Conservation (phyloP, 1,140 invertebrate genomes). For the Philotrypesis tridentata region DNA sequence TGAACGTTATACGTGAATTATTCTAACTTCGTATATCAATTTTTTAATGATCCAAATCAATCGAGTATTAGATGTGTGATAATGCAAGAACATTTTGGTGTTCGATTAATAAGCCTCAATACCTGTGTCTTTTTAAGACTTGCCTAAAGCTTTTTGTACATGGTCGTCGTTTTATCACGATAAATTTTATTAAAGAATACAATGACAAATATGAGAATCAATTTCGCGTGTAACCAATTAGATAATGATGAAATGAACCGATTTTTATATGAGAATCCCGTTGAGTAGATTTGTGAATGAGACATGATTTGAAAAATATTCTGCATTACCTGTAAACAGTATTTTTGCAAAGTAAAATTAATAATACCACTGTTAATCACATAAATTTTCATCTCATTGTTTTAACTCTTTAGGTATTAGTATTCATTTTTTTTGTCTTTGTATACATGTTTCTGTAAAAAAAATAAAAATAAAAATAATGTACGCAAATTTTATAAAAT, state of each 20-base stretch:
- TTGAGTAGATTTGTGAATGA: background rate
- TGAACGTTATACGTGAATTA: too few relatives aligned
- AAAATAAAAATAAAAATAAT: background rate
- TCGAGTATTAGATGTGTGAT: conserved; percentile 25
- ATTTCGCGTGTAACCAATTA: background rate
- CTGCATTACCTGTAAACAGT: background rate
- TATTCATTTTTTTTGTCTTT: background rate
- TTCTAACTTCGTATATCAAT: background rate
- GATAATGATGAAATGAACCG: background rate
- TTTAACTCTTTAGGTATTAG: background rate
- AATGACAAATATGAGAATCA: background rate
- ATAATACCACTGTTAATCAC: background rate
- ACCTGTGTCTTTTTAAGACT: conserved; percentile 29
- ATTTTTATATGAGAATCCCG: conserved; percentile 17
- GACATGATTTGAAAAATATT: background rate
- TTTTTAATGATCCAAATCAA: background rate
- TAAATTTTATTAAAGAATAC: background rate
- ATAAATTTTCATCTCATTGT: background rate
- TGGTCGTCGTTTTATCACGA: background rate
- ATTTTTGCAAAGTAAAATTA: background rate
- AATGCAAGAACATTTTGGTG: conserved; percentile 10
- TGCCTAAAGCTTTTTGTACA: conserved; percentile 22
- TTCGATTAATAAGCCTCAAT: conserved; percentile 33
- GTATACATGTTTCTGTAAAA: background rate
- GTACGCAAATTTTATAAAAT: background rate